Conservation (phyloP, 2,113 vertebrate genomes). For the Trogon surrucura region DNA sequence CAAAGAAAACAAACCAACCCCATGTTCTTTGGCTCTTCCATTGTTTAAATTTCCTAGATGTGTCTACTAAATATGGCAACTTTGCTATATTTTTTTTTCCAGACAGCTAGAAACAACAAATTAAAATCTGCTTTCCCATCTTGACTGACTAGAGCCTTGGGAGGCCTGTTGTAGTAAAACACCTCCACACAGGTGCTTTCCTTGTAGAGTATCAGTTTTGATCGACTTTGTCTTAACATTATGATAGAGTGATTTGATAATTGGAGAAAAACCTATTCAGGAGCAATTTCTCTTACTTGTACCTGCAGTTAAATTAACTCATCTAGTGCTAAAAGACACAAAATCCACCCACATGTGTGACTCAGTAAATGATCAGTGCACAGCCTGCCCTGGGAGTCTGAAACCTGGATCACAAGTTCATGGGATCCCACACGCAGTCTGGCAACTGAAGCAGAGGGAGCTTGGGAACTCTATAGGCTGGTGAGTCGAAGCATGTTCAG, state of each 20-base stretch:
- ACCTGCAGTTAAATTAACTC: background rate
- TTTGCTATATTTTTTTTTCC: background rate
- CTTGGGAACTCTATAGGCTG: background rate
- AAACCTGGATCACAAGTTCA: background rate
- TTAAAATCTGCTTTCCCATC: background rate
- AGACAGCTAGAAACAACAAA: background rate
- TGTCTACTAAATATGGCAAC: background rate
- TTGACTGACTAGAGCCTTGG: background rate
- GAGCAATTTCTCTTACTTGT: background rate
- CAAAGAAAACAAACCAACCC: no score
- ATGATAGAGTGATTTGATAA: background rate
- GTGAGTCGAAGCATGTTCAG: background rate
- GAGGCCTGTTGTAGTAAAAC: background rate
- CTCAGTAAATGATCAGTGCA: background rate
- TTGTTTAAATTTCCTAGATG: background rate
- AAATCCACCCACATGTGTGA: background rate
- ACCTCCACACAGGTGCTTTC: fast-evolving
- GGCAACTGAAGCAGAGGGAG: background rate
- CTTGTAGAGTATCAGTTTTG: background rate
- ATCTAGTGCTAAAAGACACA: background rate
- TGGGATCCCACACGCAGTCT: background rate
- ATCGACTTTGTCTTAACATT: background rate
- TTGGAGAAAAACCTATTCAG: background rate
- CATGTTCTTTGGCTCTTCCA: background rate
- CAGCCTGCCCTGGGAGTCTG: background rate